phyloP scores from a whole-genome alignment of 2,113 vertebrate genomes.

The Microcebus lehilahytsara region DNA sequence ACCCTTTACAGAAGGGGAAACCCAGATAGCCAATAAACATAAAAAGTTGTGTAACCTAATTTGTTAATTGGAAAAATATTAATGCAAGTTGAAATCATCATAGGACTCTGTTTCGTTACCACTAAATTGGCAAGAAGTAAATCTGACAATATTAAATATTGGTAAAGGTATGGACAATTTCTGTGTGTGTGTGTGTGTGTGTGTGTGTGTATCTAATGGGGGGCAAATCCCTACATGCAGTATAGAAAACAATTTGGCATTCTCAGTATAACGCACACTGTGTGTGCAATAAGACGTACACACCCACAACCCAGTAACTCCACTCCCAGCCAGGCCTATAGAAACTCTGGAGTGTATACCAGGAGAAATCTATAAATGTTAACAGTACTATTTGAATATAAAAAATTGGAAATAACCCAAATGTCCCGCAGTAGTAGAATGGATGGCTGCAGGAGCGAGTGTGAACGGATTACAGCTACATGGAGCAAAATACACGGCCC shows the following conservation, averaged over 20 bases:
- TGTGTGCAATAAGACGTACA: too few species aligned
- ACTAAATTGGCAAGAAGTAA: neutral
- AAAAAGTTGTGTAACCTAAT: neutral
- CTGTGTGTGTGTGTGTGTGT: neutral
- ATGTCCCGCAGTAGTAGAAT: neutral
- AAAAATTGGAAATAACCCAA: neutral
- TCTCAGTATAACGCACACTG: neutral
- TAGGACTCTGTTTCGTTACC: neutral
- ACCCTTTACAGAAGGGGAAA: neutral
- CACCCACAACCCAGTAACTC: neutral
- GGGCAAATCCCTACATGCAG: neutral
- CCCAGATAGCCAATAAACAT: neutral
- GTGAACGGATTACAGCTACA: neutral
- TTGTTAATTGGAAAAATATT: neutral
- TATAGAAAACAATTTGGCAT: neutral
- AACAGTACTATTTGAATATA: neutral
- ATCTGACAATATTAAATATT: neutral
- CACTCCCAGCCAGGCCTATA: neutral
- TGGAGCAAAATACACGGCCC: neutral
- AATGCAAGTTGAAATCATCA: neutral
- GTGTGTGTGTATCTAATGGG: neutral
- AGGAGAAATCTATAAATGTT: neutral
- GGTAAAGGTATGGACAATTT: neutral
- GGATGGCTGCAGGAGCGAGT: neutral
- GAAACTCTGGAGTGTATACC: neutral